Evolutionary conservation across 2,888 invertebrate genomes (phyloP).

Genomic region (Nemoura dubitans): DNA sequence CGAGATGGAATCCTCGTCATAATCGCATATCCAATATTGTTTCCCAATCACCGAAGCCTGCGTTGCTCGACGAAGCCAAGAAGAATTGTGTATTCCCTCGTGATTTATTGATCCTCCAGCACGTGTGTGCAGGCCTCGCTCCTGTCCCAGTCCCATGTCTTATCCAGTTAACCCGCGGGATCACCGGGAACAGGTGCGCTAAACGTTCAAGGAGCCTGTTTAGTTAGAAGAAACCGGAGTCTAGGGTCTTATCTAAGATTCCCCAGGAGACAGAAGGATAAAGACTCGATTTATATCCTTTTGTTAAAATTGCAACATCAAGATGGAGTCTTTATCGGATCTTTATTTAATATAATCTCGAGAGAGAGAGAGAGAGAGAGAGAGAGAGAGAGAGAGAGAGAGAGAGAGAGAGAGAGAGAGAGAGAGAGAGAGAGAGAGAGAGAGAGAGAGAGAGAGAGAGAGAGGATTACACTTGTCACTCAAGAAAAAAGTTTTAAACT

Average conservation of each 20-base stretch:
- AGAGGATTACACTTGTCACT: constrained; percentile 17
- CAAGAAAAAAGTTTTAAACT: neutral
- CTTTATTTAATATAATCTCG: neutral
- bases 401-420: no score
- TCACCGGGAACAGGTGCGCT: neutral
- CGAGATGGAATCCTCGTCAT: neutral
- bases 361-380: no score
- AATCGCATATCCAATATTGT: neutral
- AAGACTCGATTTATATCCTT: constrained; percentile 14
- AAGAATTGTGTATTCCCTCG: neutral
- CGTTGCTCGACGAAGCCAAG: neutral
- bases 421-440: no score
- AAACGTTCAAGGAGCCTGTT: neutral
- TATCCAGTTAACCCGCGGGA: neutral
- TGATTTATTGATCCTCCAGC: constrained; percentile 23
- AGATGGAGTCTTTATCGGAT: neutral
- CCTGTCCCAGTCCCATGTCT: neutral
- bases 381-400: no score
- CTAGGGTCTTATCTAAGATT: constrained; percentile 26
- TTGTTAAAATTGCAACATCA: constrained; percentile 16
- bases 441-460: no score
- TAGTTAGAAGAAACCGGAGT: neutral
- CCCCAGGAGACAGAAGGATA: constrained; percentile 26
- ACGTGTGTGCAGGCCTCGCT: neutral
- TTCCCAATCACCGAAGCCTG: neutral